Evolutionary conservation across 2,888 invertebrate species (phyloP).

Genomic region (Conomelus anceps): DNA sequence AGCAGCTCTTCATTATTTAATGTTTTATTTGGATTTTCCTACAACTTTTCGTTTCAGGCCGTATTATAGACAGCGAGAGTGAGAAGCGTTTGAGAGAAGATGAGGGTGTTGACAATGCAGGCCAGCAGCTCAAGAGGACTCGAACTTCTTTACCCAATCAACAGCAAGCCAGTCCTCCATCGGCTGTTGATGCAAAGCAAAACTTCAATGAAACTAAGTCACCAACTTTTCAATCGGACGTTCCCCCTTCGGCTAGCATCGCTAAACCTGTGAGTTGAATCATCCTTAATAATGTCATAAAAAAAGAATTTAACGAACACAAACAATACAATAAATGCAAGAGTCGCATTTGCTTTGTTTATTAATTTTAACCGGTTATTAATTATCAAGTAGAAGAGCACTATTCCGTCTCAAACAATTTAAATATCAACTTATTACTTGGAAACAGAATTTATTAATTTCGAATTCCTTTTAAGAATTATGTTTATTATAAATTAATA

Average conservation of each 20-base stretch:
- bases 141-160: background rate
- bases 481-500: too few relatives aligned
- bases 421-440: too few relatives aligned
- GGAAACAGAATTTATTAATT: too few relatives aligned
- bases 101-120: conserved; percentile 1
- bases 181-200: conserved; percentile 15
- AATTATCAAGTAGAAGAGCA: too few relatives aligned
- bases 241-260: conserved; percentile 6
- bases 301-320: too few relatives aligned
- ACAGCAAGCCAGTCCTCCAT: background rate
- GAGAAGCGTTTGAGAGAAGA: conserved; percentile 19
- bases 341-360: too few relatives aligned
- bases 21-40: background rate
- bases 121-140: background rate
- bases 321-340: too few relatives aligned
- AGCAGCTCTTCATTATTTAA: too few relatives aligned
- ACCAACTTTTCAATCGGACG: conserved; percentile 1
- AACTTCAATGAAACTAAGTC: background rate
- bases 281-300: too few relatives aligned
- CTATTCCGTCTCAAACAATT: too few relatives aligned
- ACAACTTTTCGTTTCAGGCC: conserved; percentile 6
- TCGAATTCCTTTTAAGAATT: too few relatives aligned
- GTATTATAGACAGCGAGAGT: conserved; percentile 13
- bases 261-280: background rate
- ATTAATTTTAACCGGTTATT: too few relatives aligned